phyloP scores from a whole-genome alignment of 2,797 vertebrate genomes.

The Somateria mollissima region DNA sequence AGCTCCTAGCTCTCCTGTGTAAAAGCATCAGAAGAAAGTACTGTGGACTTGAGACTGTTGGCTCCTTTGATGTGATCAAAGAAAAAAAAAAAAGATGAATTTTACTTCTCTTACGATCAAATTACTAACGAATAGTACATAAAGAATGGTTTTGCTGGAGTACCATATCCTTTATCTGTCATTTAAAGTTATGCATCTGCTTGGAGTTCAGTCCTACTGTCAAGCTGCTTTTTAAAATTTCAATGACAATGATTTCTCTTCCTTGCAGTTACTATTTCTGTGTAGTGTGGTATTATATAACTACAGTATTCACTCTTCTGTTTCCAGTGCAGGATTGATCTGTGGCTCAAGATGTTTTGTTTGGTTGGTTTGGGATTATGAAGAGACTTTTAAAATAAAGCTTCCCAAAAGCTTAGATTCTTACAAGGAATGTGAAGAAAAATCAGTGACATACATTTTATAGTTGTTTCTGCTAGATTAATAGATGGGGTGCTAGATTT shows the following conservation, averaged over 20 bases:
- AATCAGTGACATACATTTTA: neutral
- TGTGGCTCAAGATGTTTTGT: neutral
- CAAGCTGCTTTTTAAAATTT: neutral
- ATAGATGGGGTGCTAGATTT: neutral
- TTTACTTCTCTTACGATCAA: neutral
- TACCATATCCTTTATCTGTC: neutral
- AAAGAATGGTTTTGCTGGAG: neutral
- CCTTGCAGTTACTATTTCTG: neutral
- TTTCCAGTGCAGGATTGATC: neutral
- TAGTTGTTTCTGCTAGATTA: neutral
- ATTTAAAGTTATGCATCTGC: neutral
- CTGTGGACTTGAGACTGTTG: neutral
- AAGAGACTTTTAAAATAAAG: neutral
- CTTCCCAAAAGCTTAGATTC: neutral
- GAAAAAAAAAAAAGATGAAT: neutral
- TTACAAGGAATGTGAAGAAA: neutral
- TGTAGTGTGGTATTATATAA: neutral
- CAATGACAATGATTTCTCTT: neutral
- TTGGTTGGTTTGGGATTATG: neutral
- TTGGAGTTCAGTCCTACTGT: neutral
- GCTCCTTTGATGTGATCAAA: neutral
- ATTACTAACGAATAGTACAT: neutral
- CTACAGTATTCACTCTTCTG: neutral
- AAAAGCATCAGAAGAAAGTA: neutral
- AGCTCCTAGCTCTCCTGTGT: neutral